phyloP scores from a whole-genome alignment of 2,113 vertebrate species.

The Campylorhamphus procurvoides region DNA sequence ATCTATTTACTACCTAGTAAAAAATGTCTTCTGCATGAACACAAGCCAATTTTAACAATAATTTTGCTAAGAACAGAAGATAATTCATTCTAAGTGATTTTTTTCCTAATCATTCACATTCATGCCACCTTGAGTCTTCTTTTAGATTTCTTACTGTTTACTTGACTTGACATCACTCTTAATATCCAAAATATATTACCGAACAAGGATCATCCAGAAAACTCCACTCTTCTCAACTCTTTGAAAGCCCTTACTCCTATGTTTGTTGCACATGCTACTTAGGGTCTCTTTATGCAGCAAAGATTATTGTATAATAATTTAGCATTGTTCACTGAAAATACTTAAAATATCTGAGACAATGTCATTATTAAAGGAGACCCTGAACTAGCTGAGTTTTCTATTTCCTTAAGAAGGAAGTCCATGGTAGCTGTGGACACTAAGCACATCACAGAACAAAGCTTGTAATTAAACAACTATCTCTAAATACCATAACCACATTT shows the following conservation, averaged over 20 bases:
- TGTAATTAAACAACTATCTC: neutral
- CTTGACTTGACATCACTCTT: neutral
- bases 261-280: neutral
- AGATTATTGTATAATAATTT: neutral
- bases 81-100: neutral
- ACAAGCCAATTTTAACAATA: neutral
- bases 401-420: neutral
- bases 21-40: neutral
- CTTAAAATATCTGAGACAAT: neutral
- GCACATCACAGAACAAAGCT: neutral
- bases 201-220: neutral
- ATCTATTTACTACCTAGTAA: neutral
- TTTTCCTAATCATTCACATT: neutral
- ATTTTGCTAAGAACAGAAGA: neutral
- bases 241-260: neutral
- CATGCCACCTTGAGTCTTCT: neutral
- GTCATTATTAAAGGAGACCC: neutral
- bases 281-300: neutral
- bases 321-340: neutral
- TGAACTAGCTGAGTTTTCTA: neutral
- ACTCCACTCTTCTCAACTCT: neutral
- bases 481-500: neutral
- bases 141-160: neutral
- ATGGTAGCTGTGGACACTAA: neutral
- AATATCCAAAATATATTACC: neutral